Conservation (phyloP, 2,113 vertebrate species). For the Melanocharis versteri region DNA sequence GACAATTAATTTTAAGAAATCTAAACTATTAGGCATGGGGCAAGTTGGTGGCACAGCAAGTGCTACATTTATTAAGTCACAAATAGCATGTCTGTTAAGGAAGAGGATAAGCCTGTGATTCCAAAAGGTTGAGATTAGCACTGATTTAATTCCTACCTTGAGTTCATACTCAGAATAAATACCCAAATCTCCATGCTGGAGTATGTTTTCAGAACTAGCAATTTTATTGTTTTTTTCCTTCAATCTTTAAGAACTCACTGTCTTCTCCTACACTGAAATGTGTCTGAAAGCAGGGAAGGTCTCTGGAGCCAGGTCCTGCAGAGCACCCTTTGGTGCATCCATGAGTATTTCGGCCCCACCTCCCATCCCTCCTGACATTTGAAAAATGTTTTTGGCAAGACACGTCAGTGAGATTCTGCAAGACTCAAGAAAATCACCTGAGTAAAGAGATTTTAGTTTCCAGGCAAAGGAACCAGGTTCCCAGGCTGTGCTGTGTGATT, state of each 20-base stretch:
- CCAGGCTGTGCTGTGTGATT: background rate
- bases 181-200: background rate
- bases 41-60: background rate
- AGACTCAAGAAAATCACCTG: background rate
- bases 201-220: background rate
- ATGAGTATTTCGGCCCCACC: background rate
- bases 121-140: background rate
- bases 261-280: background rate
- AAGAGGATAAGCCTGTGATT: background rate
- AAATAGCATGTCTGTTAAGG: background rate
- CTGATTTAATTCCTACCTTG: background rate
- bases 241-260: fast-evolving
- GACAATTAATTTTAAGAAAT: background rate
- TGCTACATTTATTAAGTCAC: background rate
- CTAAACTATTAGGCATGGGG: background rate
- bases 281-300: background rate
- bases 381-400: background rate
- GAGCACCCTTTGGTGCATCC: background rate
- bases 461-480: background rate
- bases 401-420: background rate
- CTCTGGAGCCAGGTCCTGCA: background rate
- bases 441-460: background rate
- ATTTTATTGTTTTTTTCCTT: background rate
- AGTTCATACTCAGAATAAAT: background rate
- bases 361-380: background rate